Evolutionary conservation across 2,797 vertebrate species (phyloP).

Genomic region (Arremon brunneinucha): DNA sequence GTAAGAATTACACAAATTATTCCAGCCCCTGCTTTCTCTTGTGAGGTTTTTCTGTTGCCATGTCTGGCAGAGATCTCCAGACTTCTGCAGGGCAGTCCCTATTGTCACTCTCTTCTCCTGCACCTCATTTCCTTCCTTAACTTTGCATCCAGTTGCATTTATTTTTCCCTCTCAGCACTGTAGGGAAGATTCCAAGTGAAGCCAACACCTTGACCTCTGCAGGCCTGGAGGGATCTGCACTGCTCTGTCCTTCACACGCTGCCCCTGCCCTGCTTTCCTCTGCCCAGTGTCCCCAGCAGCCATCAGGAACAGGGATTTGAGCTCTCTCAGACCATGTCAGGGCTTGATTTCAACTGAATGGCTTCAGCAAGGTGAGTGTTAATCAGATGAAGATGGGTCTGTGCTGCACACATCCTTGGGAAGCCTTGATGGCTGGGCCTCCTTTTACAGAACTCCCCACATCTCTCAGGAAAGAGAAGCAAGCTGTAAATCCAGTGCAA

Average conservation of each 20-base stretch:
- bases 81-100: background rate
- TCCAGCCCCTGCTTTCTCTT: background rate
- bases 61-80: background rate
- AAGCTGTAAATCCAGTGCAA: background rate
- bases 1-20: background rate
- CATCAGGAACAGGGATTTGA: background rate
- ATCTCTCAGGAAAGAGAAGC: rapidly evolving
- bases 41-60: background rate
- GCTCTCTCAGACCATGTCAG: background rate
- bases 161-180: background rate
- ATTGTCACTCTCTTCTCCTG: background rate
- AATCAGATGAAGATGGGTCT: rapidly evolving
- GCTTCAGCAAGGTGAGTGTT: background rate
- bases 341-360: background rate
- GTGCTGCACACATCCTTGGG: background rate
- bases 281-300: background rate
- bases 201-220: background rate
- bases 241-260: rapidly evolving
- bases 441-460: background rate
- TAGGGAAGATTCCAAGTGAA: background rate
- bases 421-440: background rate
- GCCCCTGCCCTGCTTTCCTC: background rate
- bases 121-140: background rate
- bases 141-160: background rate
- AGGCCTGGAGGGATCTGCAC: rapidly evolving